Conservation (phyloP, 2,797 vertebrate species). For the Xenentodon cancila region DNA sequence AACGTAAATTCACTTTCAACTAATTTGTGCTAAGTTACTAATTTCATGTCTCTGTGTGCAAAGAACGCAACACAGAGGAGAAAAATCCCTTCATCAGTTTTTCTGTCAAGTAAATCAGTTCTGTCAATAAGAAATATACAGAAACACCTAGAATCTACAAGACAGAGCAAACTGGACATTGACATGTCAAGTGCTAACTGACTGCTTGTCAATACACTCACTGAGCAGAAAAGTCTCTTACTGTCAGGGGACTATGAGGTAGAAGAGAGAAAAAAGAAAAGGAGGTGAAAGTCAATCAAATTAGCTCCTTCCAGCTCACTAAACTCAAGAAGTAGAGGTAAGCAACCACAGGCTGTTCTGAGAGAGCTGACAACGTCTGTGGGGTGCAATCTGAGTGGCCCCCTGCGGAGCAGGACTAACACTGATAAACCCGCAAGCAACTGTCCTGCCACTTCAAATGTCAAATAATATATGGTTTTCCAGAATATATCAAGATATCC, state of each 20-base stretch:
- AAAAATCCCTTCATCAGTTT: conserved; percentile 25
- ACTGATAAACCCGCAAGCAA: conserved; percentile 56
- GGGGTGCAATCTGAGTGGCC: conserved; percentile 69
- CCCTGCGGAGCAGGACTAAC: conserved; percentile 64
- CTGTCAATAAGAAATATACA: conserved; percentile 57
- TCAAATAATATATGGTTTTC: conserved; percentile 15
- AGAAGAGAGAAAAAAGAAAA: conserved; percentile 62
- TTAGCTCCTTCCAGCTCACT: conserved; percentile 83
- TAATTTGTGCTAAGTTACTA: neutral
- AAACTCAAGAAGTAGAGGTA: conserved; percentile 65
- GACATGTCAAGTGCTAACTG: conserved; percentile 84
- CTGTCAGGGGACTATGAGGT: conserved; percentile 77
- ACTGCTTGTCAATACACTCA: conserved; percentile 82
- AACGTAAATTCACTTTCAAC: too few species aligned
- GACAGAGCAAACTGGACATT: conserved; percentile 66
- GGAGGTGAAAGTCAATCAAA: conserved; percentile 85
- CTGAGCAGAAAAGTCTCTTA: conserved; percentile 82
- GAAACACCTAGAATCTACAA: conserved; percentile 52
- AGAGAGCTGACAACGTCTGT: conserved; percentile 66
- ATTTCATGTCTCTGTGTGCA: neutral
- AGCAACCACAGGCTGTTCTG: conserved; percentile 57
- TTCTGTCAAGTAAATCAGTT: conserved; percentile 39
- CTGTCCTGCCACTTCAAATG: conserved; percentile 16
- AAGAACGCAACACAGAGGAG: neutral
- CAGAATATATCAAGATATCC: conserved; percentile 11